These are phyloP conservation scores for Bombus waltoni DNA, from an alignment of 1,140 invertebrate genomes.

Conservation along the genomic window DNA sequence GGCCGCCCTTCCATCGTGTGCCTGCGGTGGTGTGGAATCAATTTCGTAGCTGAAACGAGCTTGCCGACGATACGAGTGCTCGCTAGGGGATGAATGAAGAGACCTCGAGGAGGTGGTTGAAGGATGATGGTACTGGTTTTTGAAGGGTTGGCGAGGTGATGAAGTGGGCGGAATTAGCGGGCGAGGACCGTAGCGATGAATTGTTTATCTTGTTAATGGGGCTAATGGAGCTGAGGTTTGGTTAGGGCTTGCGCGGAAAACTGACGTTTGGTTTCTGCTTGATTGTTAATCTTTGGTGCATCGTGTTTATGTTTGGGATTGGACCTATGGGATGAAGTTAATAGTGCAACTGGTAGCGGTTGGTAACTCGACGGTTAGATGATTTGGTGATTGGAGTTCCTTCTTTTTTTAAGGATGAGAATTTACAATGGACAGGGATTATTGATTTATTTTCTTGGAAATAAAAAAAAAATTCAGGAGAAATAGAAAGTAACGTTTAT, in stretches of 20 bases:
- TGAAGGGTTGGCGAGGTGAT: neutral
- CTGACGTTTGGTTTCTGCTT: neutral
- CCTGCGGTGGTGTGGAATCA: constrained; percentile 19
- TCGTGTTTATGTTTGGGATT: neutral
- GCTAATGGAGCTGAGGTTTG: neutral
- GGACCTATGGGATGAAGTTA: neutral
- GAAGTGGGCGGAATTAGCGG: neutral
- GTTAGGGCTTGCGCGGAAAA: no score
- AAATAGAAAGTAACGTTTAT: neutral
- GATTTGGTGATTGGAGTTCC: no score
- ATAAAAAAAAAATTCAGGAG: neutral
- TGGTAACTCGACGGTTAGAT: no score
- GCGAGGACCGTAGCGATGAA: neutral
- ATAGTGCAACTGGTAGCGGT: neutral
- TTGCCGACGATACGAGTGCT: neutral
- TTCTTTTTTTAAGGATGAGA: no score
- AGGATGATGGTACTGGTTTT: neutral
- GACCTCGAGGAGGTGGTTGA: neutral
- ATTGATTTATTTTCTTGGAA: neutral
- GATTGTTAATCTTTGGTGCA: neutral
- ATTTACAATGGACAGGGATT: neutral
- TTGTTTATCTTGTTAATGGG: constrained; percentile 3
- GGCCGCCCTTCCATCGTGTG: constrained; percentile 9
- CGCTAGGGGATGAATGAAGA: neutral
- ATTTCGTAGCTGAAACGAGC: constrained; percentile 2